Base-by-base conservation (phyloP, 2,888 invertebrate genomes). In the Noctua comes region DNA sequence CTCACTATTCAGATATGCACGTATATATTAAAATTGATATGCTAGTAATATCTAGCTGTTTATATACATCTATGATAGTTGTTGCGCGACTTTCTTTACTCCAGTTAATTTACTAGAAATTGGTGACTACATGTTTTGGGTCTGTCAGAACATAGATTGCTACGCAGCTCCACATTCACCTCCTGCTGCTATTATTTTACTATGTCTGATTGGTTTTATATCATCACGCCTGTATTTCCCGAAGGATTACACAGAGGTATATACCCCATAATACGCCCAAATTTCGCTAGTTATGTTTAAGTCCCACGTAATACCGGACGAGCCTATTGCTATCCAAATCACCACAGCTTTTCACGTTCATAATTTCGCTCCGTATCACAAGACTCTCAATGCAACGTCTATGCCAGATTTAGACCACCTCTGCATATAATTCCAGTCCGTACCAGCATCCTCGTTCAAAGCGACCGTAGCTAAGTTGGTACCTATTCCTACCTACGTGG, bases 391-490 rank as follows among this genome's bases (percentile, higher is more conserved):
- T 21, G 21, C 36, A 64, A 36, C 62, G 21, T 62, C 21, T 36
- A 21, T 66, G 8, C 13, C 21, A 51, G 62, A 83, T 73, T 79
- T 54, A 59, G 51, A 46, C 65, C 27, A 70, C 36, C 27, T 82
- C 4, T 36, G 54, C 73, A 72, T 76, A 71, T 73, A 84, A 80
- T 73, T 70, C 48, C 6, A 59, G n/a, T 64, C 43, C 43, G 43
- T 40, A 72, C 65, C 72, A 82, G 79, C 66, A 51, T 62, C 40
- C 46, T 13, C 31, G 70, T 73, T 71, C 73, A 80, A 80, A 84
- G 54, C 74, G 31, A 59, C n/a, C 79, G 43, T 21, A 59, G 43
- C 77, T 71, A 73, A 68, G 70, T 77, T 73, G 57, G 46, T 43
- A 69, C 65, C 70, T 57, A 57, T 68, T 48, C 13, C 27, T 36